These are phyloP conservation scores for Tanypteryx hageni DNA, from an alignment of 2,888 invertebrate genomes.

Conservation along the genomic window DNA sequence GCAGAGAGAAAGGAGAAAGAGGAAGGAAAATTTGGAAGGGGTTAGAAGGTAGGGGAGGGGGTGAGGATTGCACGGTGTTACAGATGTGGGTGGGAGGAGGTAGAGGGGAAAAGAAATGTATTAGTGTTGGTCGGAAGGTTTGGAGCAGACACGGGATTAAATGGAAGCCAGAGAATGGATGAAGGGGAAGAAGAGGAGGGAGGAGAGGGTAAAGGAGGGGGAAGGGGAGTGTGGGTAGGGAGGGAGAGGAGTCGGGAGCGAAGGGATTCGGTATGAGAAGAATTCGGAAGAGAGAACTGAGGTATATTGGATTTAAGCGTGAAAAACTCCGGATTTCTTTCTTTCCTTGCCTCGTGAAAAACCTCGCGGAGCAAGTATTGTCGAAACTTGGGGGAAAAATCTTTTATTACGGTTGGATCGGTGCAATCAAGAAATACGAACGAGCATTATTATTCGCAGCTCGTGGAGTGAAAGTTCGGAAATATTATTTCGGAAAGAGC, in stretches of 20 bases:
- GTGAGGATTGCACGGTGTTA: no score
- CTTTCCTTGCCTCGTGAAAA: neutral
- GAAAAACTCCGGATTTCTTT: neutral
- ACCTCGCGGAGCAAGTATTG: neutral
- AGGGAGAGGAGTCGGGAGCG: constrained; percentile 8
- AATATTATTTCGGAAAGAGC: neutral
- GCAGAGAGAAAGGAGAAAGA: no score
- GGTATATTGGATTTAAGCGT: constrained; percentile 44
- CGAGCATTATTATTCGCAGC: neutral
- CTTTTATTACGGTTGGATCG: neutral
- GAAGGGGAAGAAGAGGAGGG: neutral
- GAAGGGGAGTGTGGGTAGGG: neutral
- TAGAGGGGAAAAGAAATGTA: neutral
- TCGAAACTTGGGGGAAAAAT: neutral
- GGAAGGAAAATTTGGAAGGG: no score
- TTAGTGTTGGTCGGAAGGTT: neutral
- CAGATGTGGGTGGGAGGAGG: no score
- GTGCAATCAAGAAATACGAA: neutral
- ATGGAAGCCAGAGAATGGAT: neutral
- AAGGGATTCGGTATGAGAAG: neutral
- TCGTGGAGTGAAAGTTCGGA: neutral
- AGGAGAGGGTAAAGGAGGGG: neutral
- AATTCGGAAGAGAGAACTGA: constrained; percentile 9
- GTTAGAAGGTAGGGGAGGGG: no score
- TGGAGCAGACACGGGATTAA: neutral